Base-by-base conservation (phyloP, 2,888 invertebrate genomes). In the Molorchus minor region DNA sequence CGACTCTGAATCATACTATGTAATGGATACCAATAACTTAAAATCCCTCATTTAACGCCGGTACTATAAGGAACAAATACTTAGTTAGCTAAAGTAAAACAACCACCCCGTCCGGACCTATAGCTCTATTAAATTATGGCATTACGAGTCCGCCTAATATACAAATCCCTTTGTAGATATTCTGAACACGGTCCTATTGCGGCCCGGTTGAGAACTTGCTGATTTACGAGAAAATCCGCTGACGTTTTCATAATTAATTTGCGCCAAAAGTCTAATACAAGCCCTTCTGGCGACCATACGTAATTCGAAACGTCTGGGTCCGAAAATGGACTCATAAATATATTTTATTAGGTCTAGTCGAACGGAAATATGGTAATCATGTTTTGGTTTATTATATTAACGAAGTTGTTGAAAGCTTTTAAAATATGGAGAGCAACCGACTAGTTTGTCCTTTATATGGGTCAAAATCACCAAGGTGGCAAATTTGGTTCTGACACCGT, bases 241-340 rank as follows among this genome's bases (percentile, higher is more conserved):
- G 69, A 70, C 71, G 63, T 69, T 70, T 72, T 69, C 67, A 59
- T 69, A 68, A 71, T 72, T 72, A 71, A 71, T 71, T 69, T 68
- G 64, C 69, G 62, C 60, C 61, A 67, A 64, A 71, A 68, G 69
- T 66, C 63, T 61, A 53, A 63, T 69, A 71, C 65, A 56, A 55
- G 64, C 68, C 68, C 64, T 66, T 57, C 51, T 61, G 67, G 61
- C 64, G 60, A 59, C 66, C 61, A 55, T 64, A 66, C 63, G 65
- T 66, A 69, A 69, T 70, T 70, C 64, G 58, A 58, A 56, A 62
- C 68, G 65, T 69, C 64, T 61, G 35, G 19, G 36, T 10, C 29
- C 19, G 36, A 47, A 47, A 35, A 35, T 21, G 30, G 35, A 15
- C 35, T 47, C 35, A 47, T 47, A 47, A 35, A 36, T 47, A 33